Evolutionary conservation across 2,113 vertebrate genomes (phyloP).

Genomic region (Archilochus colubris): DNA sequence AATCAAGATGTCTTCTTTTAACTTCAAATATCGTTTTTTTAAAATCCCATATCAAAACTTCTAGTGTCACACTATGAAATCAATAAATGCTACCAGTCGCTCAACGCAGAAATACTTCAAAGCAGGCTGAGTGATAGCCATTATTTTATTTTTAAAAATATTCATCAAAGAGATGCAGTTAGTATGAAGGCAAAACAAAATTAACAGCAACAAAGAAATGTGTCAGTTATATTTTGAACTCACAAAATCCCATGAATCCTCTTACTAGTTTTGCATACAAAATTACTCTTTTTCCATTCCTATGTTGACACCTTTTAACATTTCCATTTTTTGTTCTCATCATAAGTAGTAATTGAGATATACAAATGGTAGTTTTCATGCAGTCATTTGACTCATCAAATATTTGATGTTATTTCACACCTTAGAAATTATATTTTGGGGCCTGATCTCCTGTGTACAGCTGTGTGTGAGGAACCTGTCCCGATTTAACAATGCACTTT

Average conservation of each 20-base stretch:
- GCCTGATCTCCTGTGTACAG: background rate
- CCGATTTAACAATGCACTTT: background rate
- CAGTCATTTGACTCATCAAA: background rate
- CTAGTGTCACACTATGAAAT: slow-evolving; percentile 58
- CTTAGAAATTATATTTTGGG: background rate
- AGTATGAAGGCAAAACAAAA: slow-evolving; percentile 57
- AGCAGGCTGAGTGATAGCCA: slow-evolving; percentile 49
- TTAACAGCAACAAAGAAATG: slow-evolving; percentile 52
- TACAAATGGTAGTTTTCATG: background rate
- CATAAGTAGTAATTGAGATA: background rate
- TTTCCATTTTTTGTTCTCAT: background rate
- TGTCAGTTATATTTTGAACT: slow-evolving; percentile 48
- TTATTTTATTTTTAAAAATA: slow-evolving; percentile 66
- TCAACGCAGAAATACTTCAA: slow-evolving; percentile 63
- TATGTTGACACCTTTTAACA: background rate
- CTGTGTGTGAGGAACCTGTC: background rate
- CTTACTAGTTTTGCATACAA: background rate
- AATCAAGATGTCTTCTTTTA: slow-evolving; percentile 75
- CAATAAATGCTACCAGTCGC: slow-evolving; percentile 66
- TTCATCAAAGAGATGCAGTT: slow-evolving; percentile 51
- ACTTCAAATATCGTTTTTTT: slow-evolving; percentile 70
- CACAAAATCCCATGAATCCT: background rate
- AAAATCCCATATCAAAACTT: slow-evolving; percentile 70
- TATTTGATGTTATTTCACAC: background rate
- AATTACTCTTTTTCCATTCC: background rate